Evolutionary conservation across 2,113 vertebrate genomes (phyloP).

Genomic region (Poeciliopsis occidentalis): DNA sequence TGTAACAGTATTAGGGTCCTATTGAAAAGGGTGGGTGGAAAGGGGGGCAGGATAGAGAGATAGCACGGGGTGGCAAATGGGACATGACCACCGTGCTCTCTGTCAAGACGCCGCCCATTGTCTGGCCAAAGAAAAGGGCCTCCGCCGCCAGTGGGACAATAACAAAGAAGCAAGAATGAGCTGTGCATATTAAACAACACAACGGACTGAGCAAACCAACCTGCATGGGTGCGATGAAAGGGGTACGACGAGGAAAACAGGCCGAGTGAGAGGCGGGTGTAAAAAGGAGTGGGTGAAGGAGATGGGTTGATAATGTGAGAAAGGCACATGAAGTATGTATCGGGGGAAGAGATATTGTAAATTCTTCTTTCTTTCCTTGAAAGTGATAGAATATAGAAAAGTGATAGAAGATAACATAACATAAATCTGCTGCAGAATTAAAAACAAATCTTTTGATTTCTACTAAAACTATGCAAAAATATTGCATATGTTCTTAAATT

Average conservation of each 20-base stretch:
- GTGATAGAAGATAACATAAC: slow-evolving; percentile 4
- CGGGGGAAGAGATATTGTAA: slow-evolving; percentile 40
- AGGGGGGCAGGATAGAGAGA: slow-evolving; percentile 77
- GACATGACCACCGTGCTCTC: slow-evolving; percentile 79
- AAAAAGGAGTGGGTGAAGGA: slow-evolving; percentile 47
- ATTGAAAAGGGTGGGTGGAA: slow-evolving; percentile 75
- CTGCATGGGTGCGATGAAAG: slow-evolving; percentile 61
- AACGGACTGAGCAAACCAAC: slow-evolving; percentile 54
- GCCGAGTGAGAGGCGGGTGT: slow-evolving; percentile 22
- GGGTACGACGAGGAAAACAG: slow-evolving; percentile 48
- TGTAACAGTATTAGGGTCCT: slow-evolving; percentile 88
- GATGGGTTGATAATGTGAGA: slow-evolving; percentile 39
- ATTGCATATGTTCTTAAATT: neutral
- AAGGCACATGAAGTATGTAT: slow-evolving; percentile 35
- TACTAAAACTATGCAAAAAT: no score
- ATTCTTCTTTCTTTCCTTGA: slow-evolving; percentile 36
- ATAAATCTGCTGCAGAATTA: slow-evolving; percentile 11
- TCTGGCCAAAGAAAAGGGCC: slow-evolving; percentile 78
- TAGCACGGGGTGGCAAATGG: slow-evolving; percentile 83
- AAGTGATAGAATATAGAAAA: slow-evolving; percentile 22
- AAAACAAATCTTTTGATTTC: neutral
- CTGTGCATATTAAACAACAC: slow-evolving; percentile 78
- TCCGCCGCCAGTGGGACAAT: slow-evolving; percentile 72
- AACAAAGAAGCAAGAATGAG: slow-evolving; percentile 73
- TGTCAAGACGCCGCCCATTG: slow-evolving; percentile 76